Percentiles rank a stretch among this genome's conserved stretches.
phyloP scores from a whole-genome alignment of 2,888 invertebrate genomes.

The Leucozona laternaria region DNA sequence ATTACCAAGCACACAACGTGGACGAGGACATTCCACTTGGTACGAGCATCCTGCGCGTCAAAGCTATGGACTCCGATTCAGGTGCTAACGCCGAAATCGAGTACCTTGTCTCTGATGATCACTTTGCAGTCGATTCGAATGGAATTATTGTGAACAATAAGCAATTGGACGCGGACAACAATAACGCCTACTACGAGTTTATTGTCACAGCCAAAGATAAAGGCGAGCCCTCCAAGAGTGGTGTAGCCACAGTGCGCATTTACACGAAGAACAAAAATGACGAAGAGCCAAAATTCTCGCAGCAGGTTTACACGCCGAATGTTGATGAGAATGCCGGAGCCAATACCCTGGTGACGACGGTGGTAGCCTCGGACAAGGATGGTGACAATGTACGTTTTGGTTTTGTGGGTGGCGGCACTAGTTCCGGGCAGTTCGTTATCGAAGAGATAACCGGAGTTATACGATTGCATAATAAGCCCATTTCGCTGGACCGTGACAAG shows the following conservation, averaged over 20 bases:
- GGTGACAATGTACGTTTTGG: constrained; percentile 97
- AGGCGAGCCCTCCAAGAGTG: constrained; percentile 96
- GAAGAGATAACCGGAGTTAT: constrained; percentile 98
- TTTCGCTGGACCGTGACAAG: constrained; percentile 95
- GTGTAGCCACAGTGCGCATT: constrained; percentile 96
- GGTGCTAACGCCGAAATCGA: constrained; percentile 97
- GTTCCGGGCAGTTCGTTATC: constrained; percentile 96
- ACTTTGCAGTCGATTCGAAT: constrained; percentile 96
- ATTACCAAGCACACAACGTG: constrained; percentile 98
- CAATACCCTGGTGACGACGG: constrained; percentile 97
- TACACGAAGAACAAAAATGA: constrained; percentile 99
- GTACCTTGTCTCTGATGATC: constrained; percentile 95
- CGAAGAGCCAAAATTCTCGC: constrained; percentile 98
- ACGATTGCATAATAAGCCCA: constrained; percentile 93
- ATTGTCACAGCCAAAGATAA: constrained; percentile 97
- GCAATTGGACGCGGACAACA: constrained; percentile 97
- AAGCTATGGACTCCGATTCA: constrained; percentile 97
- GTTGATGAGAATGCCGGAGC: constrained; percentile 98
- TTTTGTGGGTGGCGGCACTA: constrained; percentile 94
- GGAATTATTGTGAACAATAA: constrained; percentile 97
- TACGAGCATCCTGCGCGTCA: constrained; percentile 96
- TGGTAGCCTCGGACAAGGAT: constrained; percentile 98
- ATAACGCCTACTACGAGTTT: constrained; percentile 98
- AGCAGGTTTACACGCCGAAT: constrained; percentile 98
- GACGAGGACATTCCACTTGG: constrained; percentile 97